A percentile compares a stretch with the other conserved stretches of the same genome.
Conservation (phyloP, 1,140 invertebrate genomes). For the Scylla paramamosain region DNA sequence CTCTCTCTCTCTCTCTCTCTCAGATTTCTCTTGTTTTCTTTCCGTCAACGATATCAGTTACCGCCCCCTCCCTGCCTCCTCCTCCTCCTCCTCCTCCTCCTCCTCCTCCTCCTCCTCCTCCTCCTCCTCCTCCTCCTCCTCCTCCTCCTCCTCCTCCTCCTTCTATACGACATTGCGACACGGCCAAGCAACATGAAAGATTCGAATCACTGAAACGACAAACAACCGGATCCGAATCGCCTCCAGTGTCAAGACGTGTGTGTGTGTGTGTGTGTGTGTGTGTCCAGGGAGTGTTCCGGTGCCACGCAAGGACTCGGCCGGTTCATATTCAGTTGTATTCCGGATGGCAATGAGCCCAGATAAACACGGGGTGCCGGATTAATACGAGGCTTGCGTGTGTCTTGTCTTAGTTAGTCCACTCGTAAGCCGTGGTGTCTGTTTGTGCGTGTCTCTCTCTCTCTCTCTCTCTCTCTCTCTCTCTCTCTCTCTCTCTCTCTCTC, state of each 20-base stretch:
- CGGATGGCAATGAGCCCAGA: no score
- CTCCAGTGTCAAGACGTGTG: background rate
- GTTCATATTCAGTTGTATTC: no score
- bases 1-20: constrained; percentile 36
- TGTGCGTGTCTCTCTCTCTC: no score
- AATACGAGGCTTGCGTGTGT: background rate
- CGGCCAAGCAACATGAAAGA: background rate
- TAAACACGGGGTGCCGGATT: background rate
- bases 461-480: no score
- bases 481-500: no score
- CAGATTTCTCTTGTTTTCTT: background rate
- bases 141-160: background rate
- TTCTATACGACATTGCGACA: background rate
- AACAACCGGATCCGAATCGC: background rate
- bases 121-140: background rate
- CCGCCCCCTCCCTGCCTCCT: background rate
- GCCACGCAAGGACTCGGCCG: background rate
- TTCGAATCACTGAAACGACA: background rate
- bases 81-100: background rate
- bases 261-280: constrained; percentile 59
- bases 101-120: background rate
- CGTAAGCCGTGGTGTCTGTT: no score
- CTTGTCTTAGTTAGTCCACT: background rate
- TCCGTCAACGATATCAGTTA: no score
- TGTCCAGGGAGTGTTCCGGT: constrained; percentile 28